Base-by-base conservation (phyloP, 2,113 vertebrate genomes). In the Phrynosoma platyrhinos region DNA sequence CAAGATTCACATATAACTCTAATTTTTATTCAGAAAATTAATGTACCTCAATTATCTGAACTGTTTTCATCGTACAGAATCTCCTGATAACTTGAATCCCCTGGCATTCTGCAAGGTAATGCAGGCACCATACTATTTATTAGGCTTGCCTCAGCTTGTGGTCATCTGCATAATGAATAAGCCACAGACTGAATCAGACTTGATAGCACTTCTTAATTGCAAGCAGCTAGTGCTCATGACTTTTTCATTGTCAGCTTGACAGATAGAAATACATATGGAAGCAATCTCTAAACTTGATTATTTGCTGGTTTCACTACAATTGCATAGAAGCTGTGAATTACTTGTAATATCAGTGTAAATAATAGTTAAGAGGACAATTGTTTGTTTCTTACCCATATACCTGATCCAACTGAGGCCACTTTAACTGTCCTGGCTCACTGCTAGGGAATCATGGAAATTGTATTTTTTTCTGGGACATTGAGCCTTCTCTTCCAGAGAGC, bases 231-330 rank as follows among this genome's bases (percentile, higher is more conserved):
- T 91, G 88, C 89, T 91, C 89, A 58, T 92, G 90, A 89, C 10
- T 80, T 90, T 88, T 83, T 78, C 92, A 83, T 93, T 91, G 92
- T 93, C 77, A 89, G 85, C 85, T 87, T 87, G 91, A 86, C 79
- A 90, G 86, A 94, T 89, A 86, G 90, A 92, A 95, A 94, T 18
- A 89, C 84, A 94, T 86, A 92, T 76, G 52, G 81, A 92, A 76
- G 82, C 89, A 83, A 64, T 92, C 83, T 90, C 71, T 84, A 93
- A 72, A 89, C 55, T 58, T 87, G 64, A 42, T 75, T 79, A 88
- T 79, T 85, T 92, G 79, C 87, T 93, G 87, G 93, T 88, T 79
- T 90, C 23, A 89, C 82, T 91, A 89, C 91, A 76, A 92, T 89
- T 91, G 92, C 87, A 5, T 86, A 76, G 90, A 88, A 82, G 62